Percentiles rank a stretch among this genome's conserved stretches.
phyloP scores from a whole-genome alignment of 2,888 invertebrate species.

The Andrena chrysosceles region DNA sequence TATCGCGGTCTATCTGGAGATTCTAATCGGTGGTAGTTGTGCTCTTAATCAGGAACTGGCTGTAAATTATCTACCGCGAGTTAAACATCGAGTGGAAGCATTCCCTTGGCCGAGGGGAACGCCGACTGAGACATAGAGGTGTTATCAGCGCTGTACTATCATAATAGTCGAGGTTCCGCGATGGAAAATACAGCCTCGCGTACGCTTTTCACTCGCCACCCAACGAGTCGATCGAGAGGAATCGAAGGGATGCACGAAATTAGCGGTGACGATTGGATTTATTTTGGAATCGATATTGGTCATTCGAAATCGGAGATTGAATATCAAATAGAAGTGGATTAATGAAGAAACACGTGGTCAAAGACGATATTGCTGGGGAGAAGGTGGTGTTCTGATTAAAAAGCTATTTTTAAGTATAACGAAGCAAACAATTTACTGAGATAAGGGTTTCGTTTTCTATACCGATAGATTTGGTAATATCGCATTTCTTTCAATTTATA shows the following conservation, averaged over 20 bases:
- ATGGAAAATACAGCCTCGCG: background rate
- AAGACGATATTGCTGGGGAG: background rate
- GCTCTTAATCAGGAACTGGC: conserved; percentile 28
- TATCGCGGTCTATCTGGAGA: conserved; percentile 26
- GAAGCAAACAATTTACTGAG: background rate
- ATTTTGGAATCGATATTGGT: background rate
- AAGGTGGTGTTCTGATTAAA: background rate
- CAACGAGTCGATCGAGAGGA: background rate
- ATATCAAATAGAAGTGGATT: background rate
- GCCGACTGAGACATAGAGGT: background rate
- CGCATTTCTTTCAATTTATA: background rate
- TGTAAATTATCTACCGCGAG: conserved; percentile 24
- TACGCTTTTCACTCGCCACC: background rate
- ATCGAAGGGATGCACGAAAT: background rate
- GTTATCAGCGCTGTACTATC: background rate
- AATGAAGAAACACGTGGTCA: background rate
- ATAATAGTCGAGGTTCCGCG: background rate
- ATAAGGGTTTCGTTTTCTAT: background rate
- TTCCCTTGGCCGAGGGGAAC: background rate
- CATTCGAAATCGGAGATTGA: background rate
- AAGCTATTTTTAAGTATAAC: background rate
- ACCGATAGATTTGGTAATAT: background rate
- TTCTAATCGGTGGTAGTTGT: conserved; percentile 12
- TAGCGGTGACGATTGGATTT: background rate
- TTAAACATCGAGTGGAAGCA: background rate